Percentiles rank a stretch among this genome's conserved stretches.
These are phyloP conservation scores for Dryomyza anilis DNA, from an alignment of 2,888 invertebrate species.

Conservation along the genomic window DNA sequence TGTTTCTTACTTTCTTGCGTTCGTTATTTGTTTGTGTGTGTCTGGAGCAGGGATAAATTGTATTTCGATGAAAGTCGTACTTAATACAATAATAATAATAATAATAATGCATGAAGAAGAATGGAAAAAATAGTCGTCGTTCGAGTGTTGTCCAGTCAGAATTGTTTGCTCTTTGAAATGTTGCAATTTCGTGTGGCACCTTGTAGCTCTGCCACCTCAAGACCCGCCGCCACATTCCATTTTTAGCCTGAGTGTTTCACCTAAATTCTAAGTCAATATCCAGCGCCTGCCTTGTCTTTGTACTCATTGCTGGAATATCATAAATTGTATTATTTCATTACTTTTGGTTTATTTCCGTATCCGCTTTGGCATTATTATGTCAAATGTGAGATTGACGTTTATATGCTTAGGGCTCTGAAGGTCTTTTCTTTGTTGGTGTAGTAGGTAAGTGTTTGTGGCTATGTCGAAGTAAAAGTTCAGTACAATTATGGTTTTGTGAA, in stretches of 20 bases:
- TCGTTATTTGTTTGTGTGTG: constrained; percentile 7
- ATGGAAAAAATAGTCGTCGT: constrained; percentile 7
- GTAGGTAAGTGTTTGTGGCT: background rate
- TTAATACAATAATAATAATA: constrained; percentile 19
- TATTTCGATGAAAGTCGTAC: constrained; percentile 23
- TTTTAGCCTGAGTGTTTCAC: background rate
- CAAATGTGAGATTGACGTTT: constrained; percentile 15
- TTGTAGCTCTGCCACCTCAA: background rate
- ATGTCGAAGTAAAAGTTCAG: too few relatives aligned
- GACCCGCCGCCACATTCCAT: background rate
- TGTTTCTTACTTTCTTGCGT: background rate
- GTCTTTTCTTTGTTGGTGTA: background rate
- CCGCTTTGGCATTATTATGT: constrained; percentile 17
- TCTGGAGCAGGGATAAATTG: constrained; percentile 10
- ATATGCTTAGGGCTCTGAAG: background rate
- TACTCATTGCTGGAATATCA: constrained; percentile 21
- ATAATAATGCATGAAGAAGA: background rate
- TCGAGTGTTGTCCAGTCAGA: constrained; percentile 1
- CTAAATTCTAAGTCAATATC: background rate
- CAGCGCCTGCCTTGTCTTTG: background rate
- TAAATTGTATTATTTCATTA: constrained; percentile 32
- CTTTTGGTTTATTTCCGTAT: constrained; percentile 30
- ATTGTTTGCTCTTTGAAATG: constrained; percentile 15
- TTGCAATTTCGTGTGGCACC: constrained; percentile 11
- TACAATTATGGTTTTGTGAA: background rate